phyloP scores from a whole-genome alignment of 2,113 vertebrate species.

The Probosciger aterrimus region DNA sequence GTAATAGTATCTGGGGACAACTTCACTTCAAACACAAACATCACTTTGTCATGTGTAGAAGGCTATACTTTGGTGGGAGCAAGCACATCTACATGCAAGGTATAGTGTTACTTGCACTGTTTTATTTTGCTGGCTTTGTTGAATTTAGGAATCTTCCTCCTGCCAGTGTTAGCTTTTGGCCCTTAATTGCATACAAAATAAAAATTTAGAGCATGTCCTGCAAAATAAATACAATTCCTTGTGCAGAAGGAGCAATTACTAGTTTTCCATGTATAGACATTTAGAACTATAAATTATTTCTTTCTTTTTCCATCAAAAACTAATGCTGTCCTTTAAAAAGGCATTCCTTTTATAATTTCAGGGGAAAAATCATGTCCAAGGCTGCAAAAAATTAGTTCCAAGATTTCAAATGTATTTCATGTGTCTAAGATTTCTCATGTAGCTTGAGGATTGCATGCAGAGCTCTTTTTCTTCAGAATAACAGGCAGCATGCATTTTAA shows the following conservation, averaged over 20 bases:
- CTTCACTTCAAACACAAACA: constrained; percentile 80
- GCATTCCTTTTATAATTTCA: not conserved
- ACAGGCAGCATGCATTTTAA: not conserved
- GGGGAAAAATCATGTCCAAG: not conserved
- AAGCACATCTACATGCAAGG: constrained; percentile 83
- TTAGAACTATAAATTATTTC: not conserved
- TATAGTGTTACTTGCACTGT: constrained; percentile 31
- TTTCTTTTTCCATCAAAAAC: not conserved
- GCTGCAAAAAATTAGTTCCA: not conserved
- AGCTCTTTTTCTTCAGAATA: not conserved
- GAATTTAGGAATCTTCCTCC: not conserved
- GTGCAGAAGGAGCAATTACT: not conserved
- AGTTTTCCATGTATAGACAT: not conserved
- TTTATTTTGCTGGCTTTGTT: not conserved
- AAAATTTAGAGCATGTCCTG: not conserved
- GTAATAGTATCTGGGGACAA: constrained; percentile 74
- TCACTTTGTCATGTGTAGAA: constrained; percentile 81
- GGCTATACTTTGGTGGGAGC: constrained; percentile 83
- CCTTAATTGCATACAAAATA: not conserved
- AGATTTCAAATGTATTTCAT: not conserved
- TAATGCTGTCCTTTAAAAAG: not conserved
- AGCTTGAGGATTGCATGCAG: not conserved
- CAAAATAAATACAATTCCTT: not conserved
- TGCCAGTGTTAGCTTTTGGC: not conserved
- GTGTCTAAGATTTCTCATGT: not conserved